Conservation (phyloP, 1,140 invertebrate species). For the Schlechtendalia chinensis region DNA sequence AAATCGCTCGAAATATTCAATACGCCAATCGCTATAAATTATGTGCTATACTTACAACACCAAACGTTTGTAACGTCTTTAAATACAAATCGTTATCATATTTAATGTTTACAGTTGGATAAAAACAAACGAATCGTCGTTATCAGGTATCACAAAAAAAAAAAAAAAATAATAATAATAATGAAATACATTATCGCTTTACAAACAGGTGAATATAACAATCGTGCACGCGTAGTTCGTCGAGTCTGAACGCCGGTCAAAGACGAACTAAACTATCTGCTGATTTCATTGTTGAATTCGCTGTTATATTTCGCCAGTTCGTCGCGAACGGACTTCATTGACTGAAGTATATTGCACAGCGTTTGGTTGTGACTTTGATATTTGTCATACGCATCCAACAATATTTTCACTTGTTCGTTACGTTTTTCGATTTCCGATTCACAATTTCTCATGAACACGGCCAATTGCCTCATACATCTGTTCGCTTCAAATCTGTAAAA, state of each 20-base stretch:
- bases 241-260: no score
- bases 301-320: constrained; percentile 8
- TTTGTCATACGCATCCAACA: constrained; percentile 28
- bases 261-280: not conserved
- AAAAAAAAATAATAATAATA: no score
- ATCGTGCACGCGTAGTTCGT: no score
- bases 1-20: not conserved
- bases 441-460: not conserved
- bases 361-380: not conserved
- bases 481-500: constrained; percentile 13
- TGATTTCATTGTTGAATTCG: not conserved
- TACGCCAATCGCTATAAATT: no score
- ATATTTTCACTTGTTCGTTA: constrained; percentile 38
- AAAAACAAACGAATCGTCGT: not conserved
- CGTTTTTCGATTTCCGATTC: constrained; percentile 42
- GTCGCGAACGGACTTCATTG: constrained; percentile 19
- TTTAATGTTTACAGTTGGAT: not conserved
- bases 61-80: no score
- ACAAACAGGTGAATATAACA: no score
- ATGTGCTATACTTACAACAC: no score
- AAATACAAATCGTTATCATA: no score
- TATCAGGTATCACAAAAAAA: not conserved
- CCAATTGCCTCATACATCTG: not conserved
- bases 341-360: not conserved
- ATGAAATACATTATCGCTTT: no score